These are phyloP conservation scores for Schizaphis graminum DNA, from an alignment of 2,888 invertebrate genomes.

Conservation along the genomic window DNA sequence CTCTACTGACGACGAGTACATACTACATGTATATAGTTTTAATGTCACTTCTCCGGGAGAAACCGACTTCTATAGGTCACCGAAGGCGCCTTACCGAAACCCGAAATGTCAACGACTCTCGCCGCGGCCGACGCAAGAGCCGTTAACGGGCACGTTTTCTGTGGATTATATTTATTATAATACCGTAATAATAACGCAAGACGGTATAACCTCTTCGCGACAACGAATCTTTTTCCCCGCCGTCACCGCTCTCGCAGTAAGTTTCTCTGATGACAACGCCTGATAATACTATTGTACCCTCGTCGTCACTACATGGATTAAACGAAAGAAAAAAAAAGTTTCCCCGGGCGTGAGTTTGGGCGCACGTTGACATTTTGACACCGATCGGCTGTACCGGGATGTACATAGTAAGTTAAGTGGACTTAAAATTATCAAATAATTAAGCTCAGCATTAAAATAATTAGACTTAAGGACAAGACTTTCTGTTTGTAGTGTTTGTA, in stretches of 20 bases:
- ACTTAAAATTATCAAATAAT: no score
- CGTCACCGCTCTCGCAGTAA: not conserved
- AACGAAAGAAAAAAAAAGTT: not conserved
- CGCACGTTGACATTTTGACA: not conserved
- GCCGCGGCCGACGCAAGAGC: no score
- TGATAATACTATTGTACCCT: not conserved
- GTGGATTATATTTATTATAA: not conserved
- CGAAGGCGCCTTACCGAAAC: slow-evolving; percentile 51
- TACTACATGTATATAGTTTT: slow-evolving; percentile 40
- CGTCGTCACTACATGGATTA: not conserved
- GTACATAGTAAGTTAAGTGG: not conserved
- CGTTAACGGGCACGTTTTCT: not conserved
- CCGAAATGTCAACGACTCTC: slow-evolving; percentile 61
- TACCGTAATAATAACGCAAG: not conserved
- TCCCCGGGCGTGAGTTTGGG: not conserved
- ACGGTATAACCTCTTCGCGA: slow-evolving; percentile 14
- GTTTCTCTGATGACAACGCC: not conserved
- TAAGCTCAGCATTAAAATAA: no score
- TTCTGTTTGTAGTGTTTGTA: not conserved
- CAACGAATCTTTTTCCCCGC: not conserved
- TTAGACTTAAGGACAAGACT: no score
- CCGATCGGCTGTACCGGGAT: not conserved
- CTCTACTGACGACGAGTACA: not conserved
- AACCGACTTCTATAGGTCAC: slow-evolving; percentile 62
- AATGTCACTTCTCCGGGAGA: slow-evolving; percentile 57